phyloP scores from a whole-genome alignment of 2,797 vertebrate genomes.

The Oreochromis grahami region DNA sequence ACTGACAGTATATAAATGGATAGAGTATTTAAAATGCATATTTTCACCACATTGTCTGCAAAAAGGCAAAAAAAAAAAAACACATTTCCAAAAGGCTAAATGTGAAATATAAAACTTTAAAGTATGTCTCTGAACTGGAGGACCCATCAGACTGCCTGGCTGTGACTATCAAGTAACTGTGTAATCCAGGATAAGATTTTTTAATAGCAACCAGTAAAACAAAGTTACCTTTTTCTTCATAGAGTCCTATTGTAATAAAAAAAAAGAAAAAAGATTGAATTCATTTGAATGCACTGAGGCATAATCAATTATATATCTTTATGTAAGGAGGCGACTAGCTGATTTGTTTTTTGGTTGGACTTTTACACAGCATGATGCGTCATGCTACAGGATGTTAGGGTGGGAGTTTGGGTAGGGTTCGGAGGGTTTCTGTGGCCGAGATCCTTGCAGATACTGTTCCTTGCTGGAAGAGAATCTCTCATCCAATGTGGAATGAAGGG shows the following conservation, averaged over 20 bases:
- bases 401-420: not conserved
- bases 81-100: not conserved
- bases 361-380: constrained; percentile 13
- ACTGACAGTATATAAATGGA: not conserved
- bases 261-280: not conserved
- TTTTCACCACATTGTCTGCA: not conserved
- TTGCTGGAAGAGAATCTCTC: constrained; percentile 65
- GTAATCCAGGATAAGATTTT: not conserved
- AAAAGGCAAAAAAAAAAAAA: not conserved
- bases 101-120: not conserved
- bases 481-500: constrained; percentile 75
- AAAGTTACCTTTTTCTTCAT: not conserved
- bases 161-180: not conserved
- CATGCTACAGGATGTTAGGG: constrained; percentile 6
- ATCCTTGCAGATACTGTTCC: constrained; percentile 54
- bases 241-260: not conserved
- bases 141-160: not conserved
- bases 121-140: not conserved
- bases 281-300: not conserved
- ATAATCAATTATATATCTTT: not conserved
- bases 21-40: not conserved
- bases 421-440: constrained; percentile 1
- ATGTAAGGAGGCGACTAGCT: not conserved
- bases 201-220: not conserved
- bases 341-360: constrained; percentile 10